Conservation (phyloP, 2,113 vertebrate genomes). For the Hippocampus barbouri region DNA sequence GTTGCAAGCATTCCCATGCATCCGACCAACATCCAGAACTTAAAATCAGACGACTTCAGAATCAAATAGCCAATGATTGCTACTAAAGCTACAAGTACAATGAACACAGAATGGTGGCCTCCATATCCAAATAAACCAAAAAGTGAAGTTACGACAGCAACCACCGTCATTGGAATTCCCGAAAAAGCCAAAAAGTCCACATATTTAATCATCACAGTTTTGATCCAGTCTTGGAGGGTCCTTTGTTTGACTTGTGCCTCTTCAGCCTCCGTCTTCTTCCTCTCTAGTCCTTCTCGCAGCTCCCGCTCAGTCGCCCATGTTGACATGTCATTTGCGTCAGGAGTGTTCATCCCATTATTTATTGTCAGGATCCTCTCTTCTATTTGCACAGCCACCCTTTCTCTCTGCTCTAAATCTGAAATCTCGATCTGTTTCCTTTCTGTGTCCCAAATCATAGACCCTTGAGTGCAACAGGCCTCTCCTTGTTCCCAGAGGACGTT, state of each 20-base stretch:
- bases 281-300: slow-evolving; percentile 45
- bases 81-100: slow-evolving; percentile 52
- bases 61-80: slow-evolving; percentile 44
- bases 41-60: slow-evolving; percentile 44
- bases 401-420: slow-evolving; percentile 37
- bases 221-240: slow-evolving; percentile 52
- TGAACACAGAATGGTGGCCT: slow-evolving; percentile 53
- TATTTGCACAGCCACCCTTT: slow-evolving; percentile 46
- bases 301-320: slow-evolving; percentile 30
- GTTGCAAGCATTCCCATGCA: slow-evolving; percentile 66
- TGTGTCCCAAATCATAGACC: neutral
- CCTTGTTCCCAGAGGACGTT: slow-evolving; percentile 35
- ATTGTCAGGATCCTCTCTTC: slow-evolving; percentile 54
- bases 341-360: slow-evolving; percentile 27
- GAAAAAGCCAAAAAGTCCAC: slow-evolving; percentile 66
- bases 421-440: slow-evolving; percentile 27
- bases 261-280: slow-evolving; percentile 26
- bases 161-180: slow-evolving; percentile 61
- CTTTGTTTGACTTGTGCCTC: slow-evolving; percentile 45
- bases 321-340: neutral
- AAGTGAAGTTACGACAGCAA: slow-evolving; percentile 50
- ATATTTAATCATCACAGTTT: slow-evolving; percentile 49
- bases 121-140: slow-evolving; percentile 64
- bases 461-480: slow-evolving; percentile 27
- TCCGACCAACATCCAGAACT: slow-evolving; percentile 68